phyloP scores from a whole-genome alignment of 2,888 invertebrate species.

The Pelosia muscerda region DNA sequence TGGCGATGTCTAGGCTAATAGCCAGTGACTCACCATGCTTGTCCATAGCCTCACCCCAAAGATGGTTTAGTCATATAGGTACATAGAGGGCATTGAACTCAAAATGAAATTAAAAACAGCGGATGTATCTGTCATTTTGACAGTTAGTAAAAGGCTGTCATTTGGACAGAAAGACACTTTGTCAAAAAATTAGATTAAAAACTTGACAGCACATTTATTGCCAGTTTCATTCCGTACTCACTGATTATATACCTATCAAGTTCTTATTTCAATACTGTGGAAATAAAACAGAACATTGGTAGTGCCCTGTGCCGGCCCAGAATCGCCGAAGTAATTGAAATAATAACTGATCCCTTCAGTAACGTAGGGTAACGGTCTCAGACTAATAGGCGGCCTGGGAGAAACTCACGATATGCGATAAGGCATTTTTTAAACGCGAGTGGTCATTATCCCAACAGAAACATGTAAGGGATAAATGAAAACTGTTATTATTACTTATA shows the following conservation, averaged over 20 bases:
- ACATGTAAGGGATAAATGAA: constrained; percentile 32
- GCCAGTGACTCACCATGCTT: no score
- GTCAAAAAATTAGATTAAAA: not conserved
- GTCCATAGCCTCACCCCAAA: no score
- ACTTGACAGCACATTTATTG: not conserved
- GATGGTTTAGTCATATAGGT: no score
- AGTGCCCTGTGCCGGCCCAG: constrained; percentile 29
- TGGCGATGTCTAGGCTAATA: no score
- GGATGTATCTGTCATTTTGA: not conserved
- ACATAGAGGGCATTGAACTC: not conserved
- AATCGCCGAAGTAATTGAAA: constrained; percentile 56
- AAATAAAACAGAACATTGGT: constrained; percentile 46
- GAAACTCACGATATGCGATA: constrained; percentile 41
- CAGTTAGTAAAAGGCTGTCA: not conserved
- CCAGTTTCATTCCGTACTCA: not conserved
- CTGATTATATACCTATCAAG: no score
- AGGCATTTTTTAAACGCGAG: constrained; percentile 41
- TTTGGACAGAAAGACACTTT: not conserved
- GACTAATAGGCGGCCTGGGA: constrained; percentile 47
- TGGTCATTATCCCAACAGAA: constrained; percentile 32
- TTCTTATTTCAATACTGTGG: constrained; percentile 2
- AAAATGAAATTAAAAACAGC: not conserved
- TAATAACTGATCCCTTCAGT: constrained; percentile 52
- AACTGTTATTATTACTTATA: constrained; percentile 32
- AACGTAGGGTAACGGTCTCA: constrained; percentile 49